Base-by-base conservation (phyloP, 2,113 vertebrate genomes). In the Cyrtonyx montezumae region DNA sequence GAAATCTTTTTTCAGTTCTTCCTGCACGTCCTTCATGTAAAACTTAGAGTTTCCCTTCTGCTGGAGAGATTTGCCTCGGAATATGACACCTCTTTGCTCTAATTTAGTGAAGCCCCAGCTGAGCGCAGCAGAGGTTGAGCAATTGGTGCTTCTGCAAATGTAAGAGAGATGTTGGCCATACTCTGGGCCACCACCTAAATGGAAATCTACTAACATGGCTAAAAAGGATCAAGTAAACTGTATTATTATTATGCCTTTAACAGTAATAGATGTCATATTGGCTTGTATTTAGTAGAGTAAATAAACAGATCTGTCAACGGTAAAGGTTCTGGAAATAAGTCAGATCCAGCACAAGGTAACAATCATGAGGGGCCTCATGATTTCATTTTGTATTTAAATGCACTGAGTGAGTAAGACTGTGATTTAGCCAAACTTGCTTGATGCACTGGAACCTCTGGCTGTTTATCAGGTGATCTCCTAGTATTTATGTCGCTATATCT, bases 371-470 rank as follows among this genome's bases (percentile, higher is more conserved):
- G 17, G 45, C 10, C 42, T 79, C 13, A 25, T 7, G 30, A 17
- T 11, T 69, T 11, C 2, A 32, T 74, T 91, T 74, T 90, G 9
- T 7, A 0, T 71, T 84, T 55, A 88, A 62, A 88, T 30, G 7
- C 25, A 34, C 16, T 34, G 53, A 79, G 63, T 32, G 36, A 87
- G 30, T 26, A 69, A 80, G 53, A 65, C 22, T 32, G 36, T 82
- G 75, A 51, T 73, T 53, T 32, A 79, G 51, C 9, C 56, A 56
- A 75, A 34, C 8, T 21, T 86, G 43, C 42, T 30, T 74, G 22
- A 55, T 81, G 36, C 65, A 53, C 34, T 18, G 49, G 66, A 94
- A 92, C 58, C 55, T 86, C 70, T 91, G 46, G 19, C n/a, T 75
- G 36, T 89, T 85, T 87, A 45, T n/a, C 37, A 74, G 30, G 79